A percentile compares a stretch with the other conserved stretches of the same genome.
Evolutionary conservation across 2,888 invertebrate genomes (phyloP).

Genomic region (Flabesymbios commensalis): DNA sequence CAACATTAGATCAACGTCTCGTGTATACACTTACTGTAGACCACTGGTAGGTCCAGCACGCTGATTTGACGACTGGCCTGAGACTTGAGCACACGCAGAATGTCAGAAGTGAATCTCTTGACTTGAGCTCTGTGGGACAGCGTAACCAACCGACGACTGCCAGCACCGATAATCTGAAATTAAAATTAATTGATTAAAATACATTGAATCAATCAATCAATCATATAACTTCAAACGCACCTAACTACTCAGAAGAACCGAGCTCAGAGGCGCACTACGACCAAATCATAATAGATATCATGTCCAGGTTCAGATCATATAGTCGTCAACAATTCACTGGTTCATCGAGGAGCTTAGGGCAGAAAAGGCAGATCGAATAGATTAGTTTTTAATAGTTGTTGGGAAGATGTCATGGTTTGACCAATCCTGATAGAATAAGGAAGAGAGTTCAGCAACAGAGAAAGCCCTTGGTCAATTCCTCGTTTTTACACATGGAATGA

Average conservation of each 20-base stretch:
- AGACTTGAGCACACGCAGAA: constrained; percentile 82
- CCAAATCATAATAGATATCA: too few relatives aligned
- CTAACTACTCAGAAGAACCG: too few relatives aligned
- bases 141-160: constrained; percentile 82
- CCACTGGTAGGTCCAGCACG: constrained; percentile 73
- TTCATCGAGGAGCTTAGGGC: too few relatives aligned
- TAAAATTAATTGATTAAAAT: background rate
- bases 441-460: background rate
- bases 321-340: too few relatives aligned
- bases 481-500: too few relatives aligned
- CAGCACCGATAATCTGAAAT: constrained; percentile 86
- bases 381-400: too few relatives aligned
- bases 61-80: constrained; percentile 75
- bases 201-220: background rate
- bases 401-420: too few relatives aligned
- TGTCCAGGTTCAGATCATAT: too few relatives aligned
- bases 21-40: constrained; percentile 69
- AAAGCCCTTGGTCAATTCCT: too few relatives aligned
- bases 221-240: background rate
- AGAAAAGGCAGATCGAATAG: too few relatives aligned
- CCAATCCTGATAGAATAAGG: background rate
- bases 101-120: constrained; percentile 82
- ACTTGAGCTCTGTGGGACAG: constrained; percentile 83
- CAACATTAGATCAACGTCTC: too few relatives aligned
- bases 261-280: too few relatives aligned